A percentile compares a stretch with the other conserved stretches of the same genome.
phyloP scores from a whole-genome alignment of 1,140 invertebrate genomes.

The Pinna nobilis region DNA sequence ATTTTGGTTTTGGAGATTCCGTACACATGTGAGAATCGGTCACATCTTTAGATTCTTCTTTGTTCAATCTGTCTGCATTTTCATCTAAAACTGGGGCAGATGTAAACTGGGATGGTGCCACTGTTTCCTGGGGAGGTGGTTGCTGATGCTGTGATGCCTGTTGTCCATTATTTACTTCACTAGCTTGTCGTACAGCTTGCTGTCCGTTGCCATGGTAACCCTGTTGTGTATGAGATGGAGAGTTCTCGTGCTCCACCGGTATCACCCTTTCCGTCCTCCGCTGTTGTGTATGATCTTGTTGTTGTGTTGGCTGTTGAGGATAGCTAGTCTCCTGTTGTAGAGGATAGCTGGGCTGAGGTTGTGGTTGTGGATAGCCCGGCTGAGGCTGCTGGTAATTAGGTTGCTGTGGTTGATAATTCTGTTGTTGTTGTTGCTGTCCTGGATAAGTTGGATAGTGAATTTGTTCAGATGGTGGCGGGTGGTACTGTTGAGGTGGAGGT shows the following conservation, averaged over 20 bases:
- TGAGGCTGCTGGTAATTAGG: neutral
- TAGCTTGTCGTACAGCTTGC: no score
- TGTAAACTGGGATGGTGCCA: no score
- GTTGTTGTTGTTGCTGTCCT: constrained; percentile 61
- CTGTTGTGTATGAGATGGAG: no score
- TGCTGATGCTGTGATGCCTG: no score
- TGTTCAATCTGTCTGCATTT: constrained; percentile 1
- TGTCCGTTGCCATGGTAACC: no score
- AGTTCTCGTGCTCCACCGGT: neutral
- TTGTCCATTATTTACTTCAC: no score
- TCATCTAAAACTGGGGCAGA: neutral
- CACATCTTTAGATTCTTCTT: no score
- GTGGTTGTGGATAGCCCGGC: constrained; percentile 10
- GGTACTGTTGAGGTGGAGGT: constrained; percentile 45
- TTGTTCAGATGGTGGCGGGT: constrained; percentile 41
- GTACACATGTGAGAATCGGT: constrained; percentile 1
- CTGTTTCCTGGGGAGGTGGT: no score
- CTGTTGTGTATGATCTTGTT: constrained; percentile 10
- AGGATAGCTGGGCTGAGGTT: constrained; percentile 52
- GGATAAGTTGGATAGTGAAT: constrained; percentile 48
- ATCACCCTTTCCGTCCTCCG: neutral
- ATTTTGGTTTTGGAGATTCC: constrained; percentile 15
- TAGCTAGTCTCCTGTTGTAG: constrained; percentile 46
- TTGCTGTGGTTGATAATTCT: neutral
- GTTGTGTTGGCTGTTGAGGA: no score